Evolutionary conservation across 2,888 invertebrate species (phyloP).

Genomic region (Agrotis ipsilon): DNA sequence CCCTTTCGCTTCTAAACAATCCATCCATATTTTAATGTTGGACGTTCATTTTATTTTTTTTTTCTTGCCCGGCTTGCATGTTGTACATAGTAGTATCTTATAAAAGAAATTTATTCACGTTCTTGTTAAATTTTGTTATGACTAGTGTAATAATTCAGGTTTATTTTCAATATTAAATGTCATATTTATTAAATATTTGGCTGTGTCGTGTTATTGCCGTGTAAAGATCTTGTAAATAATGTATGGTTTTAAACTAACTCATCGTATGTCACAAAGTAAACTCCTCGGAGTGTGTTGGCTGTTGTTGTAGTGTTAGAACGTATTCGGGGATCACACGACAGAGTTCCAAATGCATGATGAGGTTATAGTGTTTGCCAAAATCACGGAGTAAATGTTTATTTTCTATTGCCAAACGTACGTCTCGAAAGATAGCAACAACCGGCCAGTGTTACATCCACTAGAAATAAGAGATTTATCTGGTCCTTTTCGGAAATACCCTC

Average conservation of each 20-base stretch:
- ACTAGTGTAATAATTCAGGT: conserved; percentile 84
- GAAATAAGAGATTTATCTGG: conserved; percentile 85
- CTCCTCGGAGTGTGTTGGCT: conserved; percentile 68
- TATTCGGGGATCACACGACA: conserved; percentile 70
- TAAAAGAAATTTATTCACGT: conserved; percentile 82
- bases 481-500: conserved; percentile 87
- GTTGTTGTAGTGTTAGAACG: conserved; percentile 70
- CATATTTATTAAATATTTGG: conserved; percentile 69
- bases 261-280: conserved; percentile 80
- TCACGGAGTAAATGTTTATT: conserved; percentile 75
- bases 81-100: conserved; percentile 86
- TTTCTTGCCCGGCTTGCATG: conserved; percentile 89
- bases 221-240: conserved; percentile 77
- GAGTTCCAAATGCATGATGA: conserved; percentile 65
- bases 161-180: conserved; percentile 71
- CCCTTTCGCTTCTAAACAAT: conserved; percentile 84
- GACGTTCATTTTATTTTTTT: conserved; percentile 84
- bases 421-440: conserved; percentile 83
- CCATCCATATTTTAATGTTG: conserved; percentile 87
- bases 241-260: conserved; percentile 75
- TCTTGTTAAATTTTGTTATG: conserved; percentile 88
- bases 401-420: conserved; percentile 81
- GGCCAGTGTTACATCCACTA: conserved; percentile 90
- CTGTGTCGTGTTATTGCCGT: conserved; percentile 75
- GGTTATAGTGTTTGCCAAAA: conserved; percentile 81